Percentiles rank a stretch among this genome's conserved stretches.
Conservation (phyloP, 2,113 vertebrate genomes). For the Pseudois nayaur region DNA sequence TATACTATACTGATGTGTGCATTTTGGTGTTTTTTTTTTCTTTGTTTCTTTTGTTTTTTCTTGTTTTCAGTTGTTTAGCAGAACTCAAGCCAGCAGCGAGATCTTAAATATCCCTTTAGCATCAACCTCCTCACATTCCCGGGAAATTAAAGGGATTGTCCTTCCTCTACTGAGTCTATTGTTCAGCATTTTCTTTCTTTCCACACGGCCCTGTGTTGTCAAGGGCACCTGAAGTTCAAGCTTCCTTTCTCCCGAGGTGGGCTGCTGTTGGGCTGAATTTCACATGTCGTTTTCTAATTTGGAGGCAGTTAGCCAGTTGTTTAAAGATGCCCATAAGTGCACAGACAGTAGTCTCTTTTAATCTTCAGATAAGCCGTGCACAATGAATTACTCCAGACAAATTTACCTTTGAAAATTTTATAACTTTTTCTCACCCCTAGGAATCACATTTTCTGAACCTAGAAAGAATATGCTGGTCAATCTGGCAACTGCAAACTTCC, state of each 20-base stretch:
- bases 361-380: background rate
- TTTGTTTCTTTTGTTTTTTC: background rate
- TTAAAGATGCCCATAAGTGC: background rate
- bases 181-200: slow-evolving; percentile 66
- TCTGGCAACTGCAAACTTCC: background rate
- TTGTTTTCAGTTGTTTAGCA: background rate
- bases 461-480: background rate
- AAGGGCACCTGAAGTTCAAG: slow-evolving; percentile 70
- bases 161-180: slow-evolving; percentile 49
- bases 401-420: background rate
- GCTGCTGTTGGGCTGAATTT: slow-evolving; percentile 5
- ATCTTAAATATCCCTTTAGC: background rate
- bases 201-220: slow-evolving; percentile 15
- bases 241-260: slow-evolving; percentile 63
- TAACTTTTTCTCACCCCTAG: background rate
- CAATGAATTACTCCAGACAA: background rate
- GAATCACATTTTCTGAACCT: slow-evolving; percentile 21
- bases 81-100: background rate
- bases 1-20: background rate
- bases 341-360: background rate
- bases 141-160: slow-evolving; percentile 44
- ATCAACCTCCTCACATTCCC: background rate
- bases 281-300: slow-evolving; percentile 42
- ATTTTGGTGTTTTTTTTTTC: background rate
- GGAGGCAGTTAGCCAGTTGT: background rate